Conservation (phyloP, 1,140 invertebrate species). For the Marisa cornuarietis region DNA sequence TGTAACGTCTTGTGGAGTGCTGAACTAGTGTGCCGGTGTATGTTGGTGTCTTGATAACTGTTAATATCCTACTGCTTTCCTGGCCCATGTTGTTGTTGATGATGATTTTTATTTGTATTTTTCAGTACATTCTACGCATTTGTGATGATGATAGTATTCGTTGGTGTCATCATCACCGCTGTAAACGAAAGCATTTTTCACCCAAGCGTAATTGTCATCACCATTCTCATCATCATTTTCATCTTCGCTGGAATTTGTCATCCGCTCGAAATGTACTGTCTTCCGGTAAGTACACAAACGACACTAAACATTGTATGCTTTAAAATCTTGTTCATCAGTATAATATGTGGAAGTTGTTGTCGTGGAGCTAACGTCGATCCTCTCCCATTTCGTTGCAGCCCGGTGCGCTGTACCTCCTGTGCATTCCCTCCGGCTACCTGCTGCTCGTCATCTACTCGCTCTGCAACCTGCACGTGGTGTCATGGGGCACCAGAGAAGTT, state of each 20-base stretch:
- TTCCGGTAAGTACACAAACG: slow-evolving; percentile 71
- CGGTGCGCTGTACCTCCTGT: slow-evolving; percentile 59
- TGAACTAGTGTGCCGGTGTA: neutral
- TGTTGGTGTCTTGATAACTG: neutral
- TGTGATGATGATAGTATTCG: slow-evolving; percentile 63
- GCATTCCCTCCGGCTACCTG: slow-evolving; percentile 61
- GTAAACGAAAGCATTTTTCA: slow-evolving; percentile 42
- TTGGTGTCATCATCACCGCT: slow-evolving; percentile 55
- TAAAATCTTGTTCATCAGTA: too few relatives aligned
- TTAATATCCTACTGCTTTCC: neutral
- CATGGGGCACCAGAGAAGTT: slow-evolving; percentile 60
- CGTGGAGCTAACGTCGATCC: neutral
- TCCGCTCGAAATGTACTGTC: slow-evolving; percentile 77
- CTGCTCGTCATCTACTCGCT: slow-evolving; percentile 62
- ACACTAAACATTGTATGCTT: neutral
- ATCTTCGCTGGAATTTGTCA: slow-evolving; percentile 57
- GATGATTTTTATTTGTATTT: slow-evolving; percentile 10
- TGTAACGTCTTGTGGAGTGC: neutral
- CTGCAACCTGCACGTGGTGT: slow-evolving; percentile 59
- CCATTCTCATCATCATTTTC: slow-evolving; percentile 52
- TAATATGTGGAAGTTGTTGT: too few relatives aligned
- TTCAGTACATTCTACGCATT: slow-evolving; percentile 59
- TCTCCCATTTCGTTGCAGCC: neutral
- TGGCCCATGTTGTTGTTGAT: too few relatives aligned
- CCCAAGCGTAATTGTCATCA: slow-evolving; percentile 56